phyloP scores from a whole-genome alignment of 1,140 invertebrate genomes.

The Conus betulinus region DNA sequence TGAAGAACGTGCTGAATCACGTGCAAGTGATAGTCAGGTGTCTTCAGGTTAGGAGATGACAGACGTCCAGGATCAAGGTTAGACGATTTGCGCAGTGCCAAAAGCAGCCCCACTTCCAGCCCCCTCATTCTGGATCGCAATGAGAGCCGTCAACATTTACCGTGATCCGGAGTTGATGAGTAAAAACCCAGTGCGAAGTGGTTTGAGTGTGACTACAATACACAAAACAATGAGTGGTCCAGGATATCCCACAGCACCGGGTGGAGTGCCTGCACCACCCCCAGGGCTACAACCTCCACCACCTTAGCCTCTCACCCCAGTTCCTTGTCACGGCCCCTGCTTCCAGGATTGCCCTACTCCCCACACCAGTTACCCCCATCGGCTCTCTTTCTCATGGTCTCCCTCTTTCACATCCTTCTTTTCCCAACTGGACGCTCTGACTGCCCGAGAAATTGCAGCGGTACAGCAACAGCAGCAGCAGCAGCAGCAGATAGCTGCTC shows the following conservation, averaged over 20 bases:
- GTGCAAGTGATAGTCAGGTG: constrained; percentile 63
- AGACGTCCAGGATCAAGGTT: constrained; percentile 61
- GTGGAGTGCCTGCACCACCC: constrained; percentile 35
- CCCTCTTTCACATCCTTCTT: constrained; percentile 57
- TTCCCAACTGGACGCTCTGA: constrained; percentile 50
- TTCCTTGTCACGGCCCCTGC: constrained; percentile 33
- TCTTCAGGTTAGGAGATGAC: constrained; percentile 56
- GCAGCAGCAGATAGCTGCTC: constrained; percentile 56
- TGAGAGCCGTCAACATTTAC: constrained; percentile 70
- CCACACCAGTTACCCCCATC: constrained; percentile 51
- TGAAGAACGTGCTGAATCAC: constrained; percentile 58
- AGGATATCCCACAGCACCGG: constrained; percentile 25
- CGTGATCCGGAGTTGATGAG: constrained; percentile 74
- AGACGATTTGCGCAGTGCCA: constrained; percentile 64
- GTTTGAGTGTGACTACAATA: constrained; percentile 7
- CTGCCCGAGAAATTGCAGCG: constrained; percentile 30
- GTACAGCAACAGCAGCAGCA: constrained; percentile 55
- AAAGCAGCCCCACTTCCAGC: constrained; percentile 70
- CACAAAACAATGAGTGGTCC: constrained; percentile 46
- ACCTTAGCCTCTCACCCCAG: constrained; percentile 34
- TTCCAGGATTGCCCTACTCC: constrained; percentile 53
- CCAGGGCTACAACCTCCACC: constrained; percentile 32
- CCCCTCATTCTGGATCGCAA: constrained; percentile 70
- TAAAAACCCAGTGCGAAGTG: constrained; percentile 70
- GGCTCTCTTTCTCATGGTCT: constrained; percentile 48